phyloP scores from a whole-genome alignment of 2,888 invertebrate species.

The Ormyrus thymus region DNA sequence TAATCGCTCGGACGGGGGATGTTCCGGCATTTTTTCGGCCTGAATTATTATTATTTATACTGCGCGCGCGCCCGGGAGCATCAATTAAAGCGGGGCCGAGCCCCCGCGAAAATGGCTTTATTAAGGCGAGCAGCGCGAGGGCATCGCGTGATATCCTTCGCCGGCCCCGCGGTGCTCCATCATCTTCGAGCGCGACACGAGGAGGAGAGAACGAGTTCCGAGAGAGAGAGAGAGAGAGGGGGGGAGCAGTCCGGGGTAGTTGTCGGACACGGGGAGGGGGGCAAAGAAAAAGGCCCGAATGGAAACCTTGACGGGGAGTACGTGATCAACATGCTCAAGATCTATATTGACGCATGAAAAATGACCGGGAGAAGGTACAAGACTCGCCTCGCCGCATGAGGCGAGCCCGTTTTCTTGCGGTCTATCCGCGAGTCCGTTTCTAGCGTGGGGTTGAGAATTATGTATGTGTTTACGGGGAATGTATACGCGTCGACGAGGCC shows the following conservation, averaged over 20 bases:
- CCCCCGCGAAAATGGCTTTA: conserved; percentile 71
- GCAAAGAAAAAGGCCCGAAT: conserved; percentile 37
- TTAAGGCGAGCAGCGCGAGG: conserved; percentile 59
- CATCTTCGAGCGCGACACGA: conserved; percentile 47
- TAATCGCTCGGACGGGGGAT: conserved; percentile 73
- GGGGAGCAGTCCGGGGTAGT: neutral
- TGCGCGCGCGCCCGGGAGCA: conserved; percentile 60
- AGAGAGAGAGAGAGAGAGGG: neutral
- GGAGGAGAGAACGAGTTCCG: conserved; percentile 46
- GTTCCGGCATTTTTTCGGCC: conserved; percentile 72
- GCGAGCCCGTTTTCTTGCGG: conserved; percentile 19
- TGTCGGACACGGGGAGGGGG: neutral
- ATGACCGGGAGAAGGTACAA: conserved; percentile 42
- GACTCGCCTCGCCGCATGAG: conserved; percentile 29
- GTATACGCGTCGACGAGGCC: conserved; percentile 32
- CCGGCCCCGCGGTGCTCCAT: conserved; percentile 14
- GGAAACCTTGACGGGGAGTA: conserved; percentile 45
- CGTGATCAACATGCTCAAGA: conserved; percentile 52
- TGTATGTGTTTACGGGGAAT: conserved; percentile 16
- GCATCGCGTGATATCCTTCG: too few species aligned
- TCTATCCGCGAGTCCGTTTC: conserved; percentile 16
- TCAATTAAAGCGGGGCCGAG: conserved; percentile 65
- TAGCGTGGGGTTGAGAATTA: conserved; percentile 52
- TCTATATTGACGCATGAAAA: conserved; percentile 55
- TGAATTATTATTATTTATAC: conserved; percentile 74